Evolutionary conservation across 2,797 vertebrate genomes (phyloP), one percentile per base, ranked within the genome.

Genomic region (Tragopan temminckii): DNA sequence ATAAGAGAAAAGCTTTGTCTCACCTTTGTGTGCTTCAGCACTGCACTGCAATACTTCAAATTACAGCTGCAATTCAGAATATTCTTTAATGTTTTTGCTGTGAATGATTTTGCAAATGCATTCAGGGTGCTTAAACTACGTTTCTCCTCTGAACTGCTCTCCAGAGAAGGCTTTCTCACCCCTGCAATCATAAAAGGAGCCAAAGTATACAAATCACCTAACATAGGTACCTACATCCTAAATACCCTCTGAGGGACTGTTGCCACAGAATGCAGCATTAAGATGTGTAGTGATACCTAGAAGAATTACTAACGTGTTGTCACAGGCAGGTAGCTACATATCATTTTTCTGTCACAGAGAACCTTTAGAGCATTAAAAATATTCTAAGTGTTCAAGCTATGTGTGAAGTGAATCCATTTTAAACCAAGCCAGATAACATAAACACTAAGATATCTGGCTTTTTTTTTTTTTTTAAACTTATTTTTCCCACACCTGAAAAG

Each of bases 101-200:
- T 68, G 72, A 87, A 93, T 84, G 31, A 80, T 92, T 95, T 93
- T 53, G 25, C 57, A 58, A 33, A 25, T 4, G 1, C 42, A 63
- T 59, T 86, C 92, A 77, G 71, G 75, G 89, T 87, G 92, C 87
- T 96, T 95, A 91, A 91, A 89, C 42, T 33, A 24, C 7, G 2
- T 62, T 91, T 89, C 82, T 91, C 42, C 55, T 94, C 69, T 64
- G 15, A 95, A 93, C 62, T 80, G 82, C 46, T 91, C 96, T 95
- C 94, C 55, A 79, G 94, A 95, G 96, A 86, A 92, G 58, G n/a
- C 62, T 93, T 94, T 91, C 85, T 96, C 66, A 92, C 91, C 62
- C 80, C 50, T 58, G 62, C 45, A 89, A 88, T 70, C 70, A 55
- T 43, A 85, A 85, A 93, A 72, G 90, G 6, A 91, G 46, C 12